Conservation (phyloP, 2,113 vertebrate species). For the Alligator sinensis region DNA sequence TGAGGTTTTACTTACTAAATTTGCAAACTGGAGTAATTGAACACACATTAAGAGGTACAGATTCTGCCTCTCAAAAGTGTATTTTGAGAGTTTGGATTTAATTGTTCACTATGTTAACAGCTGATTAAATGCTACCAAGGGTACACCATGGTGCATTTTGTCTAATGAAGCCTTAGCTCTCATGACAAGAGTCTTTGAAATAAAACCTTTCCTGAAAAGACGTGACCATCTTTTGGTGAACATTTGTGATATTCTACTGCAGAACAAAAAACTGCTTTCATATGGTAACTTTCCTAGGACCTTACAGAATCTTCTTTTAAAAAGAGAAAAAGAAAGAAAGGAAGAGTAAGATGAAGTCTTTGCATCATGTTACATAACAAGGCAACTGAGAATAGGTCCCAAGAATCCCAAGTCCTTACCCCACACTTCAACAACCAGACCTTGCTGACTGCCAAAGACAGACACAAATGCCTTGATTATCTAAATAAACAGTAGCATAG, state of each 20-base stretch:
- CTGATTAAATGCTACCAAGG: fast-evolving
- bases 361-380: neutral
- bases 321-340: neutral
- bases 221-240: neutral
- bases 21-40: neutral
- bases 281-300: neutral
- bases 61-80: neutral
- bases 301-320: neutral
- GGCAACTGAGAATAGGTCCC: neutral
- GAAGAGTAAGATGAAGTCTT: neutral
- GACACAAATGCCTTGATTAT: fast-evolving
- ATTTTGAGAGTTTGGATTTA: neutral
- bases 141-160: neutral
- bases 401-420: fast-evolving
- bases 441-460: neutral
- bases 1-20: neutral
- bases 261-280: fast-evolving
- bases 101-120: neutral
- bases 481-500: neutral
- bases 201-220: neutral
- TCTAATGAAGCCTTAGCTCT: neutral
- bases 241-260: neutral
- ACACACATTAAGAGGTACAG: neutral
- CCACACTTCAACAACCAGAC: neutral
- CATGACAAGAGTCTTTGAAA: fast-evolving